Evolutionary conservation across 2,113 vertebrate genomes (phyloP).

Genomic region (Solea senegalensis): DNA sequence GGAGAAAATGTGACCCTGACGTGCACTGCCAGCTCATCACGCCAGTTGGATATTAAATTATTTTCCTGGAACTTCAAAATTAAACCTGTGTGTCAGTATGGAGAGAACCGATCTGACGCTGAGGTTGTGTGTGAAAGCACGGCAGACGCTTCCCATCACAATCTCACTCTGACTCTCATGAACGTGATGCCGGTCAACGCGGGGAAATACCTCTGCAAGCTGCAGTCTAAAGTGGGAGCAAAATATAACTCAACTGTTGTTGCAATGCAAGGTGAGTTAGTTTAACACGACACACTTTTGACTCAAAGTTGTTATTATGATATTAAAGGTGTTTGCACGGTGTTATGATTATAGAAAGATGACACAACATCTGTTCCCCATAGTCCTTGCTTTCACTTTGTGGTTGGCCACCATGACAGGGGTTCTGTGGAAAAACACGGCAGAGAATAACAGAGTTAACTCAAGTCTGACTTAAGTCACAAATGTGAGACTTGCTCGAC

Average conservation of each 20-base stretch:
- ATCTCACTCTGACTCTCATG: slow-evolving; percentile 35
- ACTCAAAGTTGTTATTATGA: too few relatives aligned
- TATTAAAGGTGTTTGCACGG: too few relatives aligned
- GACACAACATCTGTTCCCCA: too few relatives aligned
- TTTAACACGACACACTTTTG: background rate
- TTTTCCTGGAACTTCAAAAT: slow-evolving; percentile 17
- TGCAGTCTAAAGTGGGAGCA: rapidly evolving
- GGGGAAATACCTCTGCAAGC: slow-evolving; percentile 62
- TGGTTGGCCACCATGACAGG: too few relatives aligned
- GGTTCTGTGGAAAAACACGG: too few relatives aligned
- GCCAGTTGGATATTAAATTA: rapidly evolving
- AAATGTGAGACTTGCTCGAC: too few relatives aligned
- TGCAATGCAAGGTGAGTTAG: slow-evolving; percentile 45
- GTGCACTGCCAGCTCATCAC: slow-evolving; percentile 10
- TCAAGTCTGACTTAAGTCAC: too few relatives aligned
- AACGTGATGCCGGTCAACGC: slow-evolving; percentile 29
- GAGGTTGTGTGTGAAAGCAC: background rate
- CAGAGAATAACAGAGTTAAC: too few relatives aligned
- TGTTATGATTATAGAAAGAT: too few relatives aligned
- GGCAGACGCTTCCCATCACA: rapidly evolving
- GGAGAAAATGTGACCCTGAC: slow-evolving; percentile 46
- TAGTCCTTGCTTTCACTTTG: too few relatives aligned
- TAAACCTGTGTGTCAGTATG: background rate
- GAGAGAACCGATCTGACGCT: rapidly evolving
- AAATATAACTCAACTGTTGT: rapidly evolving